Evolutionary conservation across 2,888 invertebrate genomes (phyloP).

Genomic region (Athalia rosae): DNA sequence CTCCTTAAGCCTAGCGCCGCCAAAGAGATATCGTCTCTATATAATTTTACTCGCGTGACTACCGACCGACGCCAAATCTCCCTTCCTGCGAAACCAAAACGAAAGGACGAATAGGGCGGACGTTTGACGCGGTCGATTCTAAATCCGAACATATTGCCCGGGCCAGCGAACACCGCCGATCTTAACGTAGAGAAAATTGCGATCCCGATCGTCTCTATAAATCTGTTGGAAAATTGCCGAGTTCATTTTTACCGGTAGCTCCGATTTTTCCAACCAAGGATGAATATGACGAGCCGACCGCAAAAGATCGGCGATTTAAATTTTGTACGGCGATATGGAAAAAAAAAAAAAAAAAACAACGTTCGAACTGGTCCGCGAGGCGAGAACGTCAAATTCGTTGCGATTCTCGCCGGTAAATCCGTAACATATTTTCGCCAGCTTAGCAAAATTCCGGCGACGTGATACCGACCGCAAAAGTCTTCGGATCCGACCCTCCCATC

Average conservation of each 20-base stretch:
- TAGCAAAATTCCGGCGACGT: constrained; percentile 63
- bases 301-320: neutral
- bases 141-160: too few relatives aligned
- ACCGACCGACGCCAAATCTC: too few relatives aligned
- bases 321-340: neutral
- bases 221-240: neutral
- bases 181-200: too few relatives aligned
- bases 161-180: too few relatives aligned
- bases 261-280: neutral
- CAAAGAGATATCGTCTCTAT: constrained; percentile 8
- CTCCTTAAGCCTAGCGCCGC: constrained; percentile 18
- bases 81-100: too few relatives aligned
- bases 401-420: constrained; percentile 59
- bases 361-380: neutral
- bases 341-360: neutral
- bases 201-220: neutral
- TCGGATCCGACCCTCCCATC: constrained; percentile 46
- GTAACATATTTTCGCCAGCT: constrained; percentile 71
- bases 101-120: too few relatives aligned
- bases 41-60: constrained; percentile 8
- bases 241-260: neutral
- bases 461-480: neutral
- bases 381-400: constrained; percentile 2
- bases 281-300: neutral
- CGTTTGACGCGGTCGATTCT: too few relatives aligned